These are phyloP conservation scores for Mungos mungo DNA, from an alignment of 2,113 vertebrate genomes.

Conservation along the genomic window DNA sequence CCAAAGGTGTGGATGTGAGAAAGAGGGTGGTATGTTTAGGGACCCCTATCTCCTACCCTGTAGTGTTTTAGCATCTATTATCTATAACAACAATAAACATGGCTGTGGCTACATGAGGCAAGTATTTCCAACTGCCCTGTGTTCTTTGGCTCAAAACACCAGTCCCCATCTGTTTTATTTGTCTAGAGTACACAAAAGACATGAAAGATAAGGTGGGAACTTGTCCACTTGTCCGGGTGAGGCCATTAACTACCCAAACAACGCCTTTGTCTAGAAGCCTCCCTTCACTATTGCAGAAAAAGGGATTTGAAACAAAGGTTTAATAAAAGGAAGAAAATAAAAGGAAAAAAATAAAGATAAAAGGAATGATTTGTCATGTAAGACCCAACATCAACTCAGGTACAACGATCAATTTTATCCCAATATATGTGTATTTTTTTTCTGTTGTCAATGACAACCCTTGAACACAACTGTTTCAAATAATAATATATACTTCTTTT, in stretches of 20 bases:
- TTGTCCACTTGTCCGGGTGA: slow-evolving; percentile 51
- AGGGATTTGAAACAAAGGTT: background rate
- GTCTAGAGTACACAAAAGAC: slow-evolving; percentile 66
- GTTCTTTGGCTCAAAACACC: slow-evolving; percentile 58
- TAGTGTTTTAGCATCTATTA: background rate
- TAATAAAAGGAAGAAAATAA: background rate
- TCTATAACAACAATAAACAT: slow-evolving; percentile 52
- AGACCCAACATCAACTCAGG: background rate
- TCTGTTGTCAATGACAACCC: background rate
- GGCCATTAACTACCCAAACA: slow-evolving; percentile 18
- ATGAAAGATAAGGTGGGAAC: slow-evolving; percentile 60
- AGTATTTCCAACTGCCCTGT: slow-evolving; percentile 65
- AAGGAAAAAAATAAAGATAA: background rate
- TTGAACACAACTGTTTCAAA: background rate
- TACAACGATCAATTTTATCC: background rate
- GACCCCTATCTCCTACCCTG: background rate
- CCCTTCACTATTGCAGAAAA: background rate
- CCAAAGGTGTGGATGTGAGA: background rate
- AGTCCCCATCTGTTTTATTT: slow-evolving; percentile 57
- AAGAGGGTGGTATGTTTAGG: background rate
- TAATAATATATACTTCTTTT: background rate
- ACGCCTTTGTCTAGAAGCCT: slow-evolving; percentile 6
- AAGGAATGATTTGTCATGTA: background rate
- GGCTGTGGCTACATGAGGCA: slow-evolving; percentile 14
- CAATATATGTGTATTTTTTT: background rate